Conservation (phyloP, 2,888 invertebrate genomes). For the Cephus pygmeus region DNA sequence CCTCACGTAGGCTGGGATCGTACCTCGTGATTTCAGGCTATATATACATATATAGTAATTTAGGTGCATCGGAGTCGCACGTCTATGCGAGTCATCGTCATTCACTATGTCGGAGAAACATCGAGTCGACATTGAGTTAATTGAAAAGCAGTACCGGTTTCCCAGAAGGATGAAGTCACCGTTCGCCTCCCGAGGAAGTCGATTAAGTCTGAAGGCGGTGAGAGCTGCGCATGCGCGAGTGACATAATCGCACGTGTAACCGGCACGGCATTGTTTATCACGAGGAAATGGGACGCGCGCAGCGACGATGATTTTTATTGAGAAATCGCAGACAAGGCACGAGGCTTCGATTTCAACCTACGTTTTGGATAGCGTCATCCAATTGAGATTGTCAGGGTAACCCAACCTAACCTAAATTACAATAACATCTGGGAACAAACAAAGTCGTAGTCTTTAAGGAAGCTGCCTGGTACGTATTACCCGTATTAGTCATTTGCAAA, state of each 20-base stretch:
- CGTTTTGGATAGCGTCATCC: background rate
- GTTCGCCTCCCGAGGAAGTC: constrained; percentile 35
- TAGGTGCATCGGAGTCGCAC: background rate
- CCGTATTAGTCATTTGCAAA: background rate
- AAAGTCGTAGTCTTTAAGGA: background rate
- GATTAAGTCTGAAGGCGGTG: constrained; percentile 13
- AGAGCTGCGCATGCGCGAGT: background rate
- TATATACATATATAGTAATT: background rate
- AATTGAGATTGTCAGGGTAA: background rate
- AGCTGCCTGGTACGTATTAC: background rate
- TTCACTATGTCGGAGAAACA: background rate
- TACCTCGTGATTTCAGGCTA: background rate
- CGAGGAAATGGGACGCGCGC: constrained; percentile 8
- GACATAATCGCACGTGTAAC: constrained; percentile 15
- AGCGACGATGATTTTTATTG: background rate
- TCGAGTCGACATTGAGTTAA: constrained; percentile 2
- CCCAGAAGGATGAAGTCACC: constrained; percentile 37
- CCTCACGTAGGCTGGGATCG: background rate
- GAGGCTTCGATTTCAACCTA: background rate
- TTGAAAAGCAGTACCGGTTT: constrained; percentile 14
- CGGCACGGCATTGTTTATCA: constrained; percentile 37
- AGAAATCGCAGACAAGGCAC: background rate
- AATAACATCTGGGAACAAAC: background rate
- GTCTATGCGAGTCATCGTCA: background rate
- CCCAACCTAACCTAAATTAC: background rate